A percentile compares a stretch with the other conserved stretches of the same genome.
phyloP scores from a whole-genome alignment of 2,888 invertebrate species.

The Phlogophora meticulosa region DNA sequence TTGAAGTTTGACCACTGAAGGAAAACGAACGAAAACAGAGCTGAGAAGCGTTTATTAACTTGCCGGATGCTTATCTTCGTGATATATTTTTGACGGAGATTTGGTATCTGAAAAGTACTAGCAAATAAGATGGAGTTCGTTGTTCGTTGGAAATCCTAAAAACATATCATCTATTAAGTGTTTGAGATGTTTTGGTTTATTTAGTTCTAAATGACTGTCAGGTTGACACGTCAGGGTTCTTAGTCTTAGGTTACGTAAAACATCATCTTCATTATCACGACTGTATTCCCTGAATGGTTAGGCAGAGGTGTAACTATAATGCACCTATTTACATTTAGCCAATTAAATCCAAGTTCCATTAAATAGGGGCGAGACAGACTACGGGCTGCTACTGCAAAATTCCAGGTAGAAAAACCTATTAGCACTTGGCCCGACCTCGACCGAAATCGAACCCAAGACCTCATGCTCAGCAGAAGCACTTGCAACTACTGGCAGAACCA shows the following conservation, averaged over 20 bases:
- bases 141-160: conserved; percentile 1
- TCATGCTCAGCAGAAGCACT: too few species aligned
- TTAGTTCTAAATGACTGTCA: background rate
- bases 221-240: background rate
- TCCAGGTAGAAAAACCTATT: too few species aligned
- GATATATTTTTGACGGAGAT: conserved; percentile 39
- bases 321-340: too few species aligned
- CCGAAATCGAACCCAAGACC: too few species aligned
- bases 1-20: conserved; percentile 57
- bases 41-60: conserved; percentile 47
- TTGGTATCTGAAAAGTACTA: conserved; percentile 36
- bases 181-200: conserved; percentile 5
- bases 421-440: too few species aligned
- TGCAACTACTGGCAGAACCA: too few species aligned
- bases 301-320: too few species aligned
- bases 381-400: too few species aligned
- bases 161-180: background rate
- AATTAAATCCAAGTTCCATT: too few species aligned
- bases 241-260: background rate
- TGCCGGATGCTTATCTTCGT: conserved; percentile 47
- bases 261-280: too few species aligned
- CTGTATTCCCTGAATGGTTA: too few species aligned
- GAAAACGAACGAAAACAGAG: conserved; percentile 55
- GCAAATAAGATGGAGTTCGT: background rate
- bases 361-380: too few species aligned